phyloP scores from a whole-genome alignment of 2,113 vertebrate species.

The Chunga burmeisteri region DNA sequence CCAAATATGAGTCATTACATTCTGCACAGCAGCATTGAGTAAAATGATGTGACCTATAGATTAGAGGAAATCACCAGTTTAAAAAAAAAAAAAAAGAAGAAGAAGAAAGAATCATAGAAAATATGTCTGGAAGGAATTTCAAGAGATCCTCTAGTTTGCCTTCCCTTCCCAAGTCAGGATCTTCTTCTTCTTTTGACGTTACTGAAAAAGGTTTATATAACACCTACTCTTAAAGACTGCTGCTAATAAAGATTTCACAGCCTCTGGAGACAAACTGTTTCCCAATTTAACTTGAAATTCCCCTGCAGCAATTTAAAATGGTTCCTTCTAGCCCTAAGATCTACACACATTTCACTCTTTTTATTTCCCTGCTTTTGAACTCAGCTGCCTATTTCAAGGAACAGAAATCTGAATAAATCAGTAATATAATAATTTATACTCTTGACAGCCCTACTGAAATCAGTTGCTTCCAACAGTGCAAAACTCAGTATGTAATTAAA shows the following conservation, averaged over 20 bases:
- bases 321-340: background rate
- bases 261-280: background rate
- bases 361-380: background rate
- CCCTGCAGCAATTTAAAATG: background rate
- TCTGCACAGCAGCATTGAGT: background rate
- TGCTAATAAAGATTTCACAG: background rate
- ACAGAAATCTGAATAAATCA: background rate
- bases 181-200: background rate
- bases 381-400: background rate
- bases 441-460: slow-evolving; percentile 11
- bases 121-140: background rate
- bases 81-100: background rate
- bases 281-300: background rate
- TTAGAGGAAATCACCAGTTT: background rate
- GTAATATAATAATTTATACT: slow-evolving; percentile 23
- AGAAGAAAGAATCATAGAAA: background rate
- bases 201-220: background rate
- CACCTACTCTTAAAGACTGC: background rate
- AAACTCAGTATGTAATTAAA: slow-evolving; percentile 45
- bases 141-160: background rate
- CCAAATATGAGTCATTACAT: background rate
- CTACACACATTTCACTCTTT: background rate
- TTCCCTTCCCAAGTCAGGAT: background rate
- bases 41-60: background rate
- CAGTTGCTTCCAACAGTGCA: background rate